Evolutionary conservation across 2,888 invertebrate species (phyloP), one percentile per base, ranked within the genome.

Genomic region (Apamea sordens): DNA sequence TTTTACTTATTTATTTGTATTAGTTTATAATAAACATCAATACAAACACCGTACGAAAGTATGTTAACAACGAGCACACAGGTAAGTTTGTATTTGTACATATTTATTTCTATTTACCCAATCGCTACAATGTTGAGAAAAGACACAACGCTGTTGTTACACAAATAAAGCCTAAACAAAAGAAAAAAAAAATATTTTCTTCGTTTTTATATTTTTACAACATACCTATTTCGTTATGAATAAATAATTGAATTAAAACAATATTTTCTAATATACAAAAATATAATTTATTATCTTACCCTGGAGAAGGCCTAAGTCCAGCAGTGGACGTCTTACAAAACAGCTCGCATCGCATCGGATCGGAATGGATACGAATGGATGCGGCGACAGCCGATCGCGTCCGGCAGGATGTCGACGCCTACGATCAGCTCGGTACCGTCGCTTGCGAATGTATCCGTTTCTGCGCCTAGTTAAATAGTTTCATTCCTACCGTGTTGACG

Each of bases 261-360:
- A 79, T 13, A 41, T 21, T 68, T 41, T 79, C 18, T 0, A 79
- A 79, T 50, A 28, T 78, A 78, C 24, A 78, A 78, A 77, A 79
- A 47, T 67, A 78, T 67, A 64, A 47, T 50, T 67, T 32, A 71
- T 15, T 10, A 44, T 24, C 41, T 3, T 36, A 5, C 5, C 2
- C 10, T 70, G n/a, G 24, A 53, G 15, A 36, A 18, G 32, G 15
- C 24, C 6, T 24, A 10, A 13, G 47, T 24, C 13, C 69, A n/a
- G 24, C 24, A 56, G 24, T 32, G 11, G 56, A 56, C 56, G n/a
- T n/a, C n/a, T n/a, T n/a, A n/a, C n/a, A n/a, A n/a, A n/a, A n/a
- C n/a, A n/a, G n/a, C n/a, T n/a, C n/a, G n/a, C n/a, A n/a, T n/a
- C n/a, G n/a, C n/a, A n/a, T n/a, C n/a, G n/a, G n/a, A n/a, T n/a